These are phyloP conservation scores for Nomada hirtipes DNA, from an alignment of 2,888 invertebrate genomes.

Conservation along the genomic window DNA sequence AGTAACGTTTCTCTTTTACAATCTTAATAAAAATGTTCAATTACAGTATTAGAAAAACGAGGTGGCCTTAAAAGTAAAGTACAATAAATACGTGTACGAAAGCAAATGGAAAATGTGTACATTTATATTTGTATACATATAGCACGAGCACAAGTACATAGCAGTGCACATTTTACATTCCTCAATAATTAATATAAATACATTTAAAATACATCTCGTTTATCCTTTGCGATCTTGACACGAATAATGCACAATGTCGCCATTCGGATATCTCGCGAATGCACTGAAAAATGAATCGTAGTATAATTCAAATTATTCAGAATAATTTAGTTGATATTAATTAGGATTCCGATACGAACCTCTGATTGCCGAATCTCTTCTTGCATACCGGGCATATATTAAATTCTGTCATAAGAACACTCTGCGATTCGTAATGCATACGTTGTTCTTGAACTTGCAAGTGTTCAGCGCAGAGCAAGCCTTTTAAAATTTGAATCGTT, in stretches of 20 bases:
- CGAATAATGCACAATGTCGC: slow-evolving; percentile 96
- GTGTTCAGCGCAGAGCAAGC: slow-evolving; percentile 93
- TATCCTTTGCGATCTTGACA: slow-evolving; percentile 88
- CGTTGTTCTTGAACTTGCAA: slow-evolving; percentile 93
- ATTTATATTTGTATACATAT: slow-evolving; percentile 39
- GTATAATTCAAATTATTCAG: background rate
- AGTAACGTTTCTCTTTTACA: background rate
- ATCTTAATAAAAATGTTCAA: background rate
- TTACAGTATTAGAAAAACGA: background rate
- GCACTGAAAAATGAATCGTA: slow-evolving; percentile 87
- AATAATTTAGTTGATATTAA: background rate
- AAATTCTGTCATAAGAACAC: slow-evolving; percentile 93
- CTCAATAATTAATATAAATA: slow-evolving; percentile 34
- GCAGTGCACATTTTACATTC: slow-evolving; percentile 45
- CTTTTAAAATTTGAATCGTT: slow-evolving; percentile 91
- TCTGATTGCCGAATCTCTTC: slow-evolving; percentile 96
- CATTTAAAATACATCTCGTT: slow-evolving; percentile 8
- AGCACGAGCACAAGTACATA: slow-evolving; percentile 27
- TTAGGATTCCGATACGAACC: slow-evolving; percentile 84
- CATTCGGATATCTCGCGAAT: slow-evolving; percentile 96
- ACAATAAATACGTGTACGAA: slow-evolving; percentile 2
- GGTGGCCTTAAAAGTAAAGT: slow-evolving; percentile 9
- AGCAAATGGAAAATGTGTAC: slow-evolving; percentile 43
- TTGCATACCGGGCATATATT: slow-evolving; percentile 96
- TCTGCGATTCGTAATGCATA: slow-evolving; percentile 92